Base-by-base conservation (phyloP, 2,113 vertebrate species). In the Thymallus thymallus region DNA sequence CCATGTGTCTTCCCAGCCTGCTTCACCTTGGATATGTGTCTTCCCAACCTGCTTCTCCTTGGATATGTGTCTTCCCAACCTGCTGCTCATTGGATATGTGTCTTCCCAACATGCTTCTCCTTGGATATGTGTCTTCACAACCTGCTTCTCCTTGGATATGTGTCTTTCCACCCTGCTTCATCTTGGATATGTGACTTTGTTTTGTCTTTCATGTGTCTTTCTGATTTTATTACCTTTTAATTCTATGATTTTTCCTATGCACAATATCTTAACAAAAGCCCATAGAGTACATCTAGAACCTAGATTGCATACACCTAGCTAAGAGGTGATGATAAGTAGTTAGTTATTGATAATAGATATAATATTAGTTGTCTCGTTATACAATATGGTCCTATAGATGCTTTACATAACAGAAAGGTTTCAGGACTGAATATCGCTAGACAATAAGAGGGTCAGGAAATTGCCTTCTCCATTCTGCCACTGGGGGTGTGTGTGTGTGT, bases 401-500 rank as follows among this genome's bases (percentile, higher is more conserved):
- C 86, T 45, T 9, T 81, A 83, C 80, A 89, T 88, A 87, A 85
- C 78, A 67, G 83, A 63, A 68, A 45, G 80, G 78, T 82, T 68
- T 46, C 82, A 82, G 87, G 82, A 86, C 82, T 75, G 80, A 86
- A 83, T 78, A 90, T 82, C 72, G 80, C 78, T 82, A 88, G 84
- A 91, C 88, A 90, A 90, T 90, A 85, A 90, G 86, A 86, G 86
- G 87, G 85, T 89, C 88, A 89, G 87, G 87, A 90, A 90, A 90
- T 90, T 86, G 87, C 89, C 85, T 64, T 14, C 82, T 89, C 85
- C 89, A 68, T 75, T 23, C 71, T 56, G 23, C 67, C 65, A 23
- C 72, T 71, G 69, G 69, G 77, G 69, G 69, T 13, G 30, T 68
- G 46, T 24, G 65, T 68, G n/a, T 55, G 62, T 66, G 26, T 73